Conservation (phyloP, 2,888 invertebrate species). For the Ichneumoninae sp. region DNA sequence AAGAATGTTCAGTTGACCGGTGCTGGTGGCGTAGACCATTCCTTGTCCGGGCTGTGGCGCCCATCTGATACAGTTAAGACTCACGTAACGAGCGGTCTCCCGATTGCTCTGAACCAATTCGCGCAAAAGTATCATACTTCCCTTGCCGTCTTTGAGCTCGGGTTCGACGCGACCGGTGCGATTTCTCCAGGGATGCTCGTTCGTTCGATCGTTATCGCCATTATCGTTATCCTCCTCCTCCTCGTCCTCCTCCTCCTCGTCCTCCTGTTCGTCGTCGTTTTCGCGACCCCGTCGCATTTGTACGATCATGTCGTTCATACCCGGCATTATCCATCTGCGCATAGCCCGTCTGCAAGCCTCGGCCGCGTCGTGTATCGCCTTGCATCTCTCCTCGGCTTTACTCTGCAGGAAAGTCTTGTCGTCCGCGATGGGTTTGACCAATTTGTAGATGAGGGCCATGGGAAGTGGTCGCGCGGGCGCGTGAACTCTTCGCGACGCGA, state of each 20-base stretch:
- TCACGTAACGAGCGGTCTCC: conserved; percentile 88
- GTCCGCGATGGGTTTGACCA: conserved; percentile 67
- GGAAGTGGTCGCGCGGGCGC: conserved; percentile 81
- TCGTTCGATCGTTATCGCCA: conserved; percentile 77
- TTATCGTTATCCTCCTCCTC: conserved; percentile 84
- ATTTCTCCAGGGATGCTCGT: conserved; percentile 68
- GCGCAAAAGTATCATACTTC: conserved; percentile 86
- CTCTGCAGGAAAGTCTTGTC: conserved; percentile 56
- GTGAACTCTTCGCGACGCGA: conserved; percentile 88
- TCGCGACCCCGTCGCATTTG: conserved; percentile 15
- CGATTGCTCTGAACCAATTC: conserved; percentile 89
- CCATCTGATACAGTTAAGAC: conserved; percentile 94
- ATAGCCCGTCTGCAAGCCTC: conserved; percentile 80
- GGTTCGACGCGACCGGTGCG: conserved; percentile 63
- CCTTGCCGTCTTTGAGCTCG: conserved; percentile 75
- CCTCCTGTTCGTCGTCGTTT: conserved; percentile 18
- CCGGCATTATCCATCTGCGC: conserved; percentile 79
- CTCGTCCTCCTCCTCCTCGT: conserved; percentile 35
- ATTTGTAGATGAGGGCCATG: conserved; percentile 81
- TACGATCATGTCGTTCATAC: conserved; percentile 66
- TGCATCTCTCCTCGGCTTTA: conserved; percentile 64
- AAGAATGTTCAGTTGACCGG: conserved; percentile 91
- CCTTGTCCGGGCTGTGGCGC: conserved; percentile 93
- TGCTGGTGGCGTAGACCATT: conserved; percentile 93
- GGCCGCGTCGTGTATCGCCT: conserved; percentile 63